Evolutionary conservation across 2,888 invertebrate genomes (phyloP).

Genomic region (Macrophya alboannulata): DNA sequence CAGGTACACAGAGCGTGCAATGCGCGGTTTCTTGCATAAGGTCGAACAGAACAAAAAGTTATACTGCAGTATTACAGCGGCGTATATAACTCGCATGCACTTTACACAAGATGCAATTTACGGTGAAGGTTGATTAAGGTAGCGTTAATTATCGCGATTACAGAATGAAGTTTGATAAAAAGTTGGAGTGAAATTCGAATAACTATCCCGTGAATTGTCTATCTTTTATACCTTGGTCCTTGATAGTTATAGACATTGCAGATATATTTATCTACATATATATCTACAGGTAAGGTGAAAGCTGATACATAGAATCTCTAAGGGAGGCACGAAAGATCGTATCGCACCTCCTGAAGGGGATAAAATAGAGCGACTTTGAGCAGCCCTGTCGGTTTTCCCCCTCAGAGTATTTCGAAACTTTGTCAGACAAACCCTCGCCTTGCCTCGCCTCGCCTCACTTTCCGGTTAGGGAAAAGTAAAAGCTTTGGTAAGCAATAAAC

Average conservation of each 20-base stretch:
- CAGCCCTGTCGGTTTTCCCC: not conserved
- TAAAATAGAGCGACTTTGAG: slow-evolving; percentile 44
- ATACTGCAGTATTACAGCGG: not conserved
- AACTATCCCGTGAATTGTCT: not conserved
- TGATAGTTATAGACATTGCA: not conserved
- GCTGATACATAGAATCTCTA: not conserved
- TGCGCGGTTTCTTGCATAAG: not conserved
- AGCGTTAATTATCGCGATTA: slow-evolving; percentile 19
- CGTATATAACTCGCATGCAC: too few relatives aligned
- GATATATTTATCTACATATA: not conserved
- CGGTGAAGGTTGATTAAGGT: not conserved
- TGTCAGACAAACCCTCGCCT: slow-evolving; percentile 38
- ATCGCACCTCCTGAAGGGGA: slow-evolving; percentile 13
- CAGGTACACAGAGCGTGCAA: not conserved
- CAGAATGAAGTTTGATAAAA: not conserved
- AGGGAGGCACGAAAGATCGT: not conserved
- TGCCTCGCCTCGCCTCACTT: not conserved
- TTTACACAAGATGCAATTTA: slow-evolving; percentile 21
- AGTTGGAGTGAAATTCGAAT: not conserved
- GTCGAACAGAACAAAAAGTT: slow-evolving; percentile 1
- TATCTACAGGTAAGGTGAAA: not conserved
- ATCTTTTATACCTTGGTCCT: not conserved
- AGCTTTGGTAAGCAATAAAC: slow-evolving; percentile 53
- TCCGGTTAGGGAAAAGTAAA: slow-evolving; percentile 49
- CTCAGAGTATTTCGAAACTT: slow-evolving; percentile 24